Percentiles rank a stretch among this genome's conserved stretches.
Evolutionary conservation across 2,113 vertebrate genomes (phyloP).

Genomic region (Salvelinus fontinalis): DNA sequence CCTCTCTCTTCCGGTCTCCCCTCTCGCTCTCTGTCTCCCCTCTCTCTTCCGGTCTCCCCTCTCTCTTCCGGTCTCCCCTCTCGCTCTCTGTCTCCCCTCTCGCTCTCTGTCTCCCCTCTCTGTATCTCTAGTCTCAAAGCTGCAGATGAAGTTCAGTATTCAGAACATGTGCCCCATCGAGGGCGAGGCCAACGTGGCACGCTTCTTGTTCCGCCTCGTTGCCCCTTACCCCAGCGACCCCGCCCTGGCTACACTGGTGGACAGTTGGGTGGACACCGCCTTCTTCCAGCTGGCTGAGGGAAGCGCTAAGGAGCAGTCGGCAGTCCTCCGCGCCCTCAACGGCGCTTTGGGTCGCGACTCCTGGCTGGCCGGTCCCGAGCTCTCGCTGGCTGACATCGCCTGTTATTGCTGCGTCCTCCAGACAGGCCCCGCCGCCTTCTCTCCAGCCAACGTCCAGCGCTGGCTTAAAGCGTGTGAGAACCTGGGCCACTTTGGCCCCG

Average conservation of each 20-base stretch:
- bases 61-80: too few species aligned
- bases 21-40: not conserved
- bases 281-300: constrained; percentile 88
- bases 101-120: not conserved
- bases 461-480: constrained; percentile 92
- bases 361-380: constrained; percentile 85
- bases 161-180: constrained; percentile 94
- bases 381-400: constrained; percentile 85
- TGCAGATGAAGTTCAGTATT: constrained; percentile 94
- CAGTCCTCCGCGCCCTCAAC: constrained; percentile 84
- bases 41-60: too few species aligned
- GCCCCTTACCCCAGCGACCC: constrained; percentile 77
- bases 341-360: constrained; percentile 75
- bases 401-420: constrained; percentile 82
- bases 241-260: constrained; percentile 79
- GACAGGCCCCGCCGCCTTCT: constrained; percentile 22
- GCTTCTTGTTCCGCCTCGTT: constrained; percentile 90
- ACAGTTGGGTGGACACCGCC: constrained; percentile 90
- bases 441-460: constrained; percentile 82
- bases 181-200: constrained; percentile 91
- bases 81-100: too few species aligned
- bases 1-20: too few species aligned
- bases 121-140: constrained; percentile 81
- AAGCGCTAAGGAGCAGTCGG: constrained; percentile 80
- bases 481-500: constrained; percentile 79